phyloP scores from a whole-genome alignment of 2,888 invertebrate genomes.

The Protonemura montana region DNA sequence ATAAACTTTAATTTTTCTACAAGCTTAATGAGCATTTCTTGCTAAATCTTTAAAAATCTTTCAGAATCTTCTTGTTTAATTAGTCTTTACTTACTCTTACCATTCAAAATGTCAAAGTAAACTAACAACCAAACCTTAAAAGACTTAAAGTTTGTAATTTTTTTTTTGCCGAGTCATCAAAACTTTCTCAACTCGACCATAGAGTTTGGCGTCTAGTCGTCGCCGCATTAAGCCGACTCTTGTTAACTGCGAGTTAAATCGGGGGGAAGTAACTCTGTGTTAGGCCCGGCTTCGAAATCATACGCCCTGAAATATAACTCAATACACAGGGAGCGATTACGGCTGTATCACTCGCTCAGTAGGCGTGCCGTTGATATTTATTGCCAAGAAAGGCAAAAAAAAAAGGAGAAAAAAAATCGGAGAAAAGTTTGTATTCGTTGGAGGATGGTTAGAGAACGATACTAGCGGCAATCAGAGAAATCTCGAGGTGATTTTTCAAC shows the following conservation, averaged over 20 bases:
- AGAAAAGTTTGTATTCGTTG: not conserved
- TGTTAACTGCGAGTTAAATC: not conserved
- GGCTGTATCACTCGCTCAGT: not conserved
- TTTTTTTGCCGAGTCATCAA: no score
- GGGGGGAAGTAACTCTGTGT: not conserved
- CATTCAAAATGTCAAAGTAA: no score
- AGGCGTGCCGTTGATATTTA: not conserved
- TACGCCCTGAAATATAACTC: not conserved
- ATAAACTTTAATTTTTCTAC: no score
- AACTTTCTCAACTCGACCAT: no score
- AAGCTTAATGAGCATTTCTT: no score
- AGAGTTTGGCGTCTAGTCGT: no score
- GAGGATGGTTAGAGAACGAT: not conserved
- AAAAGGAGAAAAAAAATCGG: not conserved
- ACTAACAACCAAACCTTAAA: no score
- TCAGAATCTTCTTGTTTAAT: no score
- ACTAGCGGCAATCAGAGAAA: not conserved
- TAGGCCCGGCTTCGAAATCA: not conserved
- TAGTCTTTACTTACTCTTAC: no score
- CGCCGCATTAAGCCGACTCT: no score
- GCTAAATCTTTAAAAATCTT: no score
- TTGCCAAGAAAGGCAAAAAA: not conserved
- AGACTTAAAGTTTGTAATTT: no score
- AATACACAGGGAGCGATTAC: not conserved
- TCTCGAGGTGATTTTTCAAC: not conserved